These are phyloP conservation scores for Campaea margaritaria DNA, from an alignment of 2,888 invertebrate genomes.

Conservation along the genomic window DNA sequence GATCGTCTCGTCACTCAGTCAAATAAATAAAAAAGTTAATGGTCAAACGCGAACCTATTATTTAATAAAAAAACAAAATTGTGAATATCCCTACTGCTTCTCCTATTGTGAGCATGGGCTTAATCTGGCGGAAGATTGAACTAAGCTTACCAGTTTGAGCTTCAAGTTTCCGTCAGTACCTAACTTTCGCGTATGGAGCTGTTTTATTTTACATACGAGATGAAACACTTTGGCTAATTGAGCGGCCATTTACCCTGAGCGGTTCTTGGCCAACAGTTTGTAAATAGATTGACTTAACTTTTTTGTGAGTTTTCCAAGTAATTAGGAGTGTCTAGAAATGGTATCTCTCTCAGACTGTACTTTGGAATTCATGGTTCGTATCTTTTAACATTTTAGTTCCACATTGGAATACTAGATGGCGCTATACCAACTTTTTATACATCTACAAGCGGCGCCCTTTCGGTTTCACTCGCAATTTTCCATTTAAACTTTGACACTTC, in stretches of 20 bases:
- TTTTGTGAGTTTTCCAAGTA: background rate
- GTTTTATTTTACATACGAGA: constrained; percentile 45
- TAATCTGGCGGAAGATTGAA: constrained; percentile 58
- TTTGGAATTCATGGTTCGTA: too few species aligned
- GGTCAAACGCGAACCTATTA: too few species aligned
- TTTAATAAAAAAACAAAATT: too few species aligned
- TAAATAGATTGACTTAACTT: background rate
- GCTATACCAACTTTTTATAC: too few species aligned
- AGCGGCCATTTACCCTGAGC: constrained; percentile 20
- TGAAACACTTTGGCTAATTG: constrained; percentile 40
- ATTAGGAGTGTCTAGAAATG: background rate
- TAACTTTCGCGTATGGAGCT: constrained; percentile 40
- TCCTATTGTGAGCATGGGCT: constrained; percentile 36
- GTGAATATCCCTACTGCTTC: constrained; percentile 1
- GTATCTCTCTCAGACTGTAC: background rate
- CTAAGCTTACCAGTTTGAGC: constrained; percentile 36
- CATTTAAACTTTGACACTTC: too few species aligned
- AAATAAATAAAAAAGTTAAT: too few species aligned
- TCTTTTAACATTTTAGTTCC: too few species aligned
- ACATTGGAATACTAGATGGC: too few species aligned
- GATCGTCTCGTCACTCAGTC: too few species aligned
- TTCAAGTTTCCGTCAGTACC: constrained; percentile 39
- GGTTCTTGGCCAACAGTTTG: background rate
- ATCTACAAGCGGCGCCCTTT: too few species aligned
- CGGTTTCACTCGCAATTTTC: too few species aligned